Base-by-base conservation (phyloP, 2,888 invertebrate species). In the Netelia fuscicornis region DNA sequence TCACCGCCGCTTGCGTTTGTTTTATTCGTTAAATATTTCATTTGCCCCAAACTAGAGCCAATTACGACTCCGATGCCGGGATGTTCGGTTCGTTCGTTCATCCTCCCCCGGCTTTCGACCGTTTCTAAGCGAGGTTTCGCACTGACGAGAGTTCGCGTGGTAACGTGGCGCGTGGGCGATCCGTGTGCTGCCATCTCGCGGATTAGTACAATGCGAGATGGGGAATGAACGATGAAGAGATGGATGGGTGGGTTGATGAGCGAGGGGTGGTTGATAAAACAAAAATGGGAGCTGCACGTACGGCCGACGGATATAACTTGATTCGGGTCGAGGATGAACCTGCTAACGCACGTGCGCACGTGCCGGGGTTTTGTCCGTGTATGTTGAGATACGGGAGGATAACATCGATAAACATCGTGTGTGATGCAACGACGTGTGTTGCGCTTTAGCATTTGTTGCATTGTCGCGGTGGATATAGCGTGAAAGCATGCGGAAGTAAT, bases 1-100 rank as follows among this genome's bases (percentile, higher is more conserved):
- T 93, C 93, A 92, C 91, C 92, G 89, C 89, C 90, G 88, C 86
- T 91, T 90, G 89, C 92, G 93, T 93, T 93, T 93, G 93, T 93
- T 93, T 93, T 93, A 93, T 93, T 93, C 92, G 92, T 93, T 93
- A 92, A 93, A 93, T 93, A 93, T 93, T 93, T 93, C 91, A 92
- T 93, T 93, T 92, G 91, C 91, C 90, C 85, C 78, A 85, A 91
- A 91, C 91, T 90, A 91, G 88, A 89, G 92, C 92, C 92, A 92
- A 92, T 92, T 92, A 92, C 91, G 90, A 8, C 54, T 74, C 74
- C 60, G 23, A 70, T 70, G 70, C 68, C 70, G 37, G 78, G 79
- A 54, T 58, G 79, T 79, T 76, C 79, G 79, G 44, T 64, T 72
- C 82, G 65, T 81, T 85, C 88, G 56, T 67, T 56, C 67, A 52